Evolutionary conservation across 2,113 vertebrate species (phyloP).

Genomic region (Actenoides lindsayi): DNA sequence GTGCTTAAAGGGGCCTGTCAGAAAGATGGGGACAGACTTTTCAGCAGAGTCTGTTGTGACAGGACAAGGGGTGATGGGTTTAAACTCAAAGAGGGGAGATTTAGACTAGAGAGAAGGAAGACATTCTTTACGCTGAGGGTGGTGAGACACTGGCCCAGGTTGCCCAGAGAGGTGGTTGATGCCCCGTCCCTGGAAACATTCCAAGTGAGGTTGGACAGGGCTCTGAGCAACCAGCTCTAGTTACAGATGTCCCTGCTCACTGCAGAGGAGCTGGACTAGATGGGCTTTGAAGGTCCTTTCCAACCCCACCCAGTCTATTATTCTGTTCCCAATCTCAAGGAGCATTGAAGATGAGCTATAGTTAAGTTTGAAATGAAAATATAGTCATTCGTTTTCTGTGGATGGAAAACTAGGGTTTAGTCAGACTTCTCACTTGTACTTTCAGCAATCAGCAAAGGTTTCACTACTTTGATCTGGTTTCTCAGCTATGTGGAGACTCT

Average conservation of each 20-base stretch:
- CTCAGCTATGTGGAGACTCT: rapidly evolving
- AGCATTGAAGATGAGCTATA: background rate
- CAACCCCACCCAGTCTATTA: background rate
- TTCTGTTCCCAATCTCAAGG: background rate
- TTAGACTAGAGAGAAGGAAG: background rate
- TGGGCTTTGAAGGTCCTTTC: background rate
- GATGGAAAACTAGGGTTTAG: background rate
- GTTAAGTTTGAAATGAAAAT: background rate
- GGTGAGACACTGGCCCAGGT: background rate
- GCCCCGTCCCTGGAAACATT: background rate
- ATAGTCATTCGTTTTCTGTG: background rate
- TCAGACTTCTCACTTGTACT: background rate
- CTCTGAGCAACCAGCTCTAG: background rate
- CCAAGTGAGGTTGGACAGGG: background rate
- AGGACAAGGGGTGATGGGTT: background rate
- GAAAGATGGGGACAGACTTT: background rate
- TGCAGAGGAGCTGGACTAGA: background rate
- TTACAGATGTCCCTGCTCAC: background rate
- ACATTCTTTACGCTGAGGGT: background rate
- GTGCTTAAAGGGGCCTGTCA: background rate
- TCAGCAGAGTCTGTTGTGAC: background rate
- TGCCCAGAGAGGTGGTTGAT: background rate
- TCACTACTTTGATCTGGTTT: background rate
- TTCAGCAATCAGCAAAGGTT: background rate
- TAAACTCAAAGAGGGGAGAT: background rate